A percentile compares a stretch with the other conserved stretches of the same genome.
Conservation (phyloP, 23 tunicate genomes). For the Styela clava region DNA sequence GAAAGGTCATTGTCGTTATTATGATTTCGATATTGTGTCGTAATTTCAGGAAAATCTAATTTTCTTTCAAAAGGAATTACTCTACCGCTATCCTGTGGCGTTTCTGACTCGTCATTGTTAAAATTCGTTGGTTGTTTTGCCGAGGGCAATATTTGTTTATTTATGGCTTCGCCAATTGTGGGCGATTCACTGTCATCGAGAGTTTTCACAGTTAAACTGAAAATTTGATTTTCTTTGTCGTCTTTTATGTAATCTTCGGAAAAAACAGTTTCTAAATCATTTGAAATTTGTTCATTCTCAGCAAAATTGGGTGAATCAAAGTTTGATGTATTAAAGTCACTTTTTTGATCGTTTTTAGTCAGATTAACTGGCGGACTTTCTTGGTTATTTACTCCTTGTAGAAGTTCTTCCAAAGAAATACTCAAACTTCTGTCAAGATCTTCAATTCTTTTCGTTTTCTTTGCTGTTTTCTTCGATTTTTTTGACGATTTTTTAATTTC, state of each 20-base stretch:
- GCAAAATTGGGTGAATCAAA: neutral
- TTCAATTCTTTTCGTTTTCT: neutral
- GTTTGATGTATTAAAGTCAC: neutral
- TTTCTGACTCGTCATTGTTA: neutral
- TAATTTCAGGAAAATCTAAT: neutral
- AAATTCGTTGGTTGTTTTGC: neutral
- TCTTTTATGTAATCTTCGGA: neutral
- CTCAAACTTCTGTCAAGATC: slow-evolving; percentile 20
- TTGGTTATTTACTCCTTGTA: slow-evolving; percentile 14
- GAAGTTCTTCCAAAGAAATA: slow-evolving; percentile 18
- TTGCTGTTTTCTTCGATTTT: neutral
- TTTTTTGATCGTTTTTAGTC: neutral
- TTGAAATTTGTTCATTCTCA: neutral
- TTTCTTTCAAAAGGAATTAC: neutral
- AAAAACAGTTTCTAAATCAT: too few species aligned
- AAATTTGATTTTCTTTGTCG: neutral
- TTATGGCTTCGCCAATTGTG: neutral
- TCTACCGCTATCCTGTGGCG: neutral
- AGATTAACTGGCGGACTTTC: slow-evolving; percentile 11
- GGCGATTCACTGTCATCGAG: neutral
- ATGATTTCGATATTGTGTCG: neutral
- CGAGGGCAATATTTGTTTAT: neutral
- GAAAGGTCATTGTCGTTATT: neutral
- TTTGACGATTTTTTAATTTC: neutral
- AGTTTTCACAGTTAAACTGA: neutral